phyloP scores from a whole-genome alignment of 2,888 invertebrate genomes.

The Nysson spinosus region DNA sequence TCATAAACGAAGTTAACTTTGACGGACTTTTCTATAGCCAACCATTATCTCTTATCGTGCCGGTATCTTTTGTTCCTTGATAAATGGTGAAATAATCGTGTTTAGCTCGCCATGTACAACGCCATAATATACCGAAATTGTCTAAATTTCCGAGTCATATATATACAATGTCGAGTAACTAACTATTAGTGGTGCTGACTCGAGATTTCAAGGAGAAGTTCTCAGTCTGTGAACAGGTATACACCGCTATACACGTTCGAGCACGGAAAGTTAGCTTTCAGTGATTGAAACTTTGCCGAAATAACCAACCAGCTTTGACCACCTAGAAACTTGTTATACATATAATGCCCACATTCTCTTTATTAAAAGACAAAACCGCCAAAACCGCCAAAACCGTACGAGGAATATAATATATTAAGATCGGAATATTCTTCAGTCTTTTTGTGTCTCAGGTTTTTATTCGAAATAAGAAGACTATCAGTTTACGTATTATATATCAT shows the following conservation, averaged over 20 bases:
- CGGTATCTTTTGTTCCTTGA: slow-evolving; percentile 9
- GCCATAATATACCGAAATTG: slow-evolving; percentile 30
- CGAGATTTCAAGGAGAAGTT: slow-evolving; percentile 22
- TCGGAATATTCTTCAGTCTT: not conserved
- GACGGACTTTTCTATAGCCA: too few relatives aligned
- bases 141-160: slow-evolving; percentile 38
- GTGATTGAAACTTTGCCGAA: slow-evolving; percentile 45
- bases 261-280: slow-evolving; percentile 32
- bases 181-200: slow-evolving; percentile 23
- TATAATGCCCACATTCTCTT: not conserved
- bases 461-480: too few relatives aligned
- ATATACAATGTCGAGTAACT: slow-evolving; percentile 19
- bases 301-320: slow-evolving; percentile 42
- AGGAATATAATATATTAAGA: too few relatives aligned
- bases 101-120: slow-evolving; percentile 36
- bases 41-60: too few relatives aligned
- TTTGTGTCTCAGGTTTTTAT: not conserved
- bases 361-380: not conserved
- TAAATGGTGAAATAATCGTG: slow-evolving; percentile 35
- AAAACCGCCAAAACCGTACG: not conserved
- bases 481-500: too few relatives aligned
- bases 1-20: too few relatives aligned
- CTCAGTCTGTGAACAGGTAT: slow-evolving; percentile 4
- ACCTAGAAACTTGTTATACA: slow-evolving; percentile 30
- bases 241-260: not conserved